Base-by-base conservation (phyloP, 92 coral and sea anemone genomes). In the Phymanthus crucifer region DNA sequence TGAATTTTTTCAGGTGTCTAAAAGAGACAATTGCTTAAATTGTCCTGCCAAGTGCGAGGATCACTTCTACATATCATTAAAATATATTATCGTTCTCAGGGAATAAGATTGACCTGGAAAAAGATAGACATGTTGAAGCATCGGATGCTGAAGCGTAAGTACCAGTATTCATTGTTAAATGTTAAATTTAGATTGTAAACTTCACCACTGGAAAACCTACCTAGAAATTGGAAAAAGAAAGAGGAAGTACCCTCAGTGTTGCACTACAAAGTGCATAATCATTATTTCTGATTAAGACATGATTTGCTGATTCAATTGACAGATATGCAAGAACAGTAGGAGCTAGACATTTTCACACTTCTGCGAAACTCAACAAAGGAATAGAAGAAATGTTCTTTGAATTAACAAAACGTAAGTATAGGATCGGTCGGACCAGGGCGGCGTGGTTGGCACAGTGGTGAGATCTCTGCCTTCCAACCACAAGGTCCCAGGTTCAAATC, bases 371-470 rank as follows among this genome's bases (percentile, higher is more conserved):
- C 35, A 96, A 96, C 87, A 96, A 93, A 80, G 99, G 99, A 73
- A 90, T 96, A 56, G 99, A 96, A 82, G 99, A 96, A 84, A 90
- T 96, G 93, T 96, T 96, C 87, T 91, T 93, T 83, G 99, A 96
- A 43, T 90, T 96, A 50, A 78, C 98, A 73, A 93, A 91, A 85
- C 79, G 99, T 96, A 74, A 87, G 97, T 87, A 50, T n/a, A 13
- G n/a, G 5, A 16, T 45, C 50, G 16, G 16, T 45, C 10, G 50
- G 16, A 0, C 50, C 13, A 9, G 16, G 10, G 10, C 50, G 0
- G 0, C 16, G 10, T n/a, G n/a, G n/a, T n/a, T n/a, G n/a, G n/a
- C n/a, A n/a, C n/a, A n/a, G n/a, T n/a, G n/a, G n/a, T n/a, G n/a
- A n/a, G n/a, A n/a, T n/a, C n/a, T n/a, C n/a, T n/a, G n/a, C n/a